phyloP scores from a whole-genome alignment of 2,113 vertebrate species.

The Pitta sordida region DNA sequence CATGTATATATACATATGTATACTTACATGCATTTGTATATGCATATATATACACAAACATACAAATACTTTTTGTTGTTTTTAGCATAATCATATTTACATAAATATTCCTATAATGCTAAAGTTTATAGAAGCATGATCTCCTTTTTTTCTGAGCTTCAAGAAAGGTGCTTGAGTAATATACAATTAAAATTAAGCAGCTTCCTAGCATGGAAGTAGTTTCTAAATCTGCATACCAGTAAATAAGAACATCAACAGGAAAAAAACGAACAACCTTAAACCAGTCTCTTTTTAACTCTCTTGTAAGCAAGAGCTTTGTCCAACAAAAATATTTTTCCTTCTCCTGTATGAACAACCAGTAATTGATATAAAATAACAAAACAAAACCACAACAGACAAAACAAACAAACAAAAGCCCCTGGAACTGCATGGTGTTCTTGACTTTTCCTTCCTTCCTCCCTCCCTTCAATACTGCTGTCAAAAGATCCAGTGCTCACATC shows the following conservation, averaged over 20 bases:
- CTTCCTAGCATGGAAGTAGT: constrained; percentile 80
- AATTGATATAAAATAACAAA: constrained; percentile 68
- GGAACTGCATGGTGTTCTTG: constrained; percentile 69
- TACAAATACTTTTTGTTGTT: constrained; percentile 83
- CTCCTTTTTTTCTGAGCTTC: constrained; percentile 79
- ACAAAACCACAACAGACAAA: constrained; percentile 68
- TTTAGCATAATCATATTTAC: constrained; percentile 89
- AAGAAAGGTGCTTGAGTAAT: constrained; percentile 91
- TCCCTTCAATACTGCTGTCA: constrained; percentile 63
- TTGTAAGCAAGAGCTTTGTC: constrained; percentile 76
- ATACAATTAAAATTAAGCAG: constrained; percentile 84
- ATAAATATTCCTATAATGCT: constrained; percentile 90
- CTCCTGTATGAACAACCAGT: constrained; percentile 74
- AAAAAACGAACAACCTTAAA: constrained; percentile 67
- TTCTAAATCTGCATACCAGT: constrained; percentile 83
- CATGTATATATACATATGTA: constrained; percentile 69
- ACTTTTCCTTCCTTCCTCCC: constrained; percentile 65
- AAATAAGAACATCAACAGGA: constrained; percentile 76
- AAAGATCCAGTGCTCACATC: constrained; percentile 80
- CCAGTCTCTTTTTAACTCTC: constrained; percentile 72
- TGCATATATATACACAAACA: constrained; percentile 80
- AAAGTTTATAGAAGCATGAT: constrained; percentile 84
- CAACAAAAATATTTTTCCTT: constrained; percentile 70
- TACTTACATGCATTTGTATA: constrained; percentile 78
- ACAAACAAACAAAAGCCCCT: constrained; percentile 69